phyloP scores from a whole-genome alignment of 2,797 vertebrate genomes.

The Sebastes paucispinis region DNA sequence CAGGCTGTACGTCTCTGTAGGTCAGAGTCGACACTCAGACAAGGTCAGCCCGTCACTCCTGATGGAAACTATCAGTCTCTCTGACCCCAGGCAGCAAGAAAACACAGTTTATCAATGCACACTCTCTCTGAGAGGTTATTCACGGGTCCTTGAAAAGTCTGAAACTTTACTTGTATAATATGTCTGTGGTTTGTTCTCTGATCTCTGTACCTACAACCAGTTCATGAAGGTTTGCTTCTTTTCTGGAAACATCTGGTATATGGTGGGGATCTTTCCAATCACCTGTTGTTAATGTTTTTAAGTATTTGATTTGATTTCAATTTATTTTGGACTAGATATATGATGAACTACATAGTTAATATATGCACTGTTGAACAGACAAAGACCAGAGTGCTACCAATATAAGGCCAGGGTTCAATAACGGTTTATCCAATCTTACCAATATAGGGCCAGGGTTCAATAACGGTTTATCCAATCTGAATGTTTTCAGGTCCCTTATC shows the following conservation, averaged over 20 bases:
- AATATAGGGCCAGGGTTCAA: neutral
- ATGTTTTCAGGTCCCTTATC: neutral
- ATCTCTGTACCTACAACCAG: too few species aligned
- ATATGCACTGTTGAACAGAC: neutral
- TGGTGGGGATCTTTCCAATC: neutral
- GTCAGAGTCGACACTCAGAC: conserved; percentile 71
- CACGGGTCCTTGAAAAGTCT: neutral
- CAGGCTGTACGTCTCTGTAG: conserved; percentile 71
- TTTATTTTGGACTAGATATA: neutral
- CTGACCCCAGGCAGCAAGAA: neutral
- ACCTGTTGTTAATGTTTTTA: neutral
- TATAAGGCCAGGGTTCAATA: neutral
- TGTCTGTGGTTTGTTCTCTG: neutral
- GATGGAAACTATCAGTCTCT: conserved; percentile 40
- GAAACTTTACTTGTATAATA: neutral
- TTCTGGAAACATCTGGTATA: too few species aligned
- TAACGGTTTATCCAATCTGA: neutral
- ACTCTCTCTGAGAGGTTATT: neutral
- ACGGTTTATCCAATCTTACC: too few species aligned
- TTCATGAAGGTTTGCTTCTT: too few species aligned
- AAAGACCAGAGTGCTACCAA: neutral
- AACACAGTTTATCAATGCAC: neutral
- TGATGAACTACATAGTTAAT: neutral
- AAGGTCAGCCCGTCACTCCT: conserved; percentile 63
- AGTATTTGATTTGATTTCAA: neutral